Evolutionary conservation across 2,888 invertebrate species (phyloP), one percentile per base, ranked within the genome.

Genomic region (Exocentrus adspersus): DNA sequence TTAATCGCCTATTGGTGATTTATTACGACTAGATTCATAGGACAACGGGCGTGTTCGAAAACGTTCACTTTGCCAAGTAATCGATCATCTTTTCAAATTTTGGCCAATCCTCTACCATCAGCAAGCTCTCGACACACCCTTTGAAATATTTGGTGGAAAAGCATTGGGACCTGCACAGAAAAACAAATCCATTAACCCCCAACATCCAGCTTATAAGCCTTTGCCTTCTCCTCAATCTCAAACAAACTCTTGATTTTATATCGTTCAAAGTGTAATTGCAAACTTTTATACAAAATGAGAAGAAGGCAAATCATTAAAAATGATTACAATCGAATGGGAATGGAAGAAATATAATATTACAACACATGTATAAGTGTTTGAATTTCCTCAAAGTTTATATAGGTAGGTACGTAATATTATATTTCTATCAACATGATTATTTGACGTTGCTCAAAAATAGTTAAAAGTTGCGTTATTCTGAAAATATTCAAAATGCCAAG

Each of bases 131-230:
- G 86, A 91, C 86, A 85, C 92, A 92, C 85, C 91, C 91, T 85
- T 88, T 88, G 87, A 92, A 92, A 86, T 89, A 91, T 85, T 88
- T 86, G 83, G 89, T 89, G 81, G 89, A 88, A 85, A 92, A 92
- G 86, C 92, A 92, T 84, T 90, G 86, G 81, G 88, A 87, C 87
- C 92, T 92, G 87, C 42, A 86, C 84, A 79, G 73, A 69, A 61
- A 67, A 65, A 65, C 60, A 32, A 46, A 64, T 53, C 30, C n/a
- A 57, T 46, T 57, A 57, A 32, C 21, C 54, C 58, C 20, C n/a
- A n/a, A n/a, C n/a, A n/a, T 43, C 16, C 62, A 45, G 56, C 54
- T 60, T 59, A 62, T 32, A 28, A 7, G 41, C 19, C 4, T 19
- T 24, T 41, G 50, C 20, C 32, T 56, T 43, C 17, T 43, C 19